These are phyloP conservation scores for Bombyx huttoni DNA, from an alignment of 2,888 invertebrate genomes.

Conservation along the genomic window DNA sequence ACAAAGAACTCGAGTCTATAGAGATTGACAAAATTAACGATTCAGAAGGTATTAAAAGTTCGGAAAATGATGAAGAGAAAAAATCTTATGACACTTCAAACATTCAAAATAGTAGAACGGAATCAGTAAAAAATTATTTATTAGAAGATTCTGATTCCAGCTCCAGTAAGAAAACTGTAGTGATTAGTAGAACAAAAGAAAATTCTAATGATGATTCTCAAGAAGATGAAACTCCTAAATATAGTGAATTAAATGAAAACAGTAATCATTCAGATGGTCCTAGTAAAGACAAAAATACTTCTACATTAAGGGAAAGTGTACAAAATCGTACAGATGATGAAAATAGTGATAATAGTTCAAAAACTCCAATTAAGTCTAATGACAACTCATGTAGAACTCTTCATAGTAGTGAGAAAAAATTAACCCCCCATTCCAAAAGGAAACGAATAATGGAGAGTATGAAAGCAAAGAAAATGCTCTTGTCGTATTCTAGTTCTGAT, in stretches of 20 bases:
- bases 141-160: not conserved
- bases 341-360: slow-evolving; percentile 5
- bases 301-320: not conserved
- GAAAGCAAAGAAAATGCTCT: slow-evolving; percentile 44
- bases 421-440: slow-evolving; percentile 22
- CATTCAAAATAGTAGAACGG: not conserved
- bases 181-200: not conserved
- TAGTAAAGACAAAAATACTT: not conserved
- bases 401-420: slow-evolving; percentile 8
- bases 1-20: not conserved
- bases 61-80: slow-evolving; percentile 2
- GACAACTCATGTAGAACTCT: slow-evolving; percentile 1
- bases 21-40: not conserved
- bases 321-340: not conserved
- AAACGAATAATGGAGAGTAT: slow-evolving; percentile 41
- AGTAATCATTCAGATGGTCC: not conserved
- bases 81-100: slow-evolving; percentile 2
- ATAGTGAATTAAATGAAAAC: not conserved
- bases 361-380: slow-evolving; percentile 12
- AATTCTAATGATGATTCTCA: not conserved
- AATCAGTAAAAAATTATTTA: not conserved
- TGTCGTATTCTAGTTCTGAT: slow-evolving; percentile 48
- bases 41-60: not conserved
- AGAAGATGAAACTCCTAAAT: not conserved
- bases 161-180: not conserved